A percentile compares a stretch with the other conserved stretches of the same genome.
Evolutionary conservation across 2,113 vertebrate species (phyloP).

Genomic region (Pteruthius melanotis): DNA sequence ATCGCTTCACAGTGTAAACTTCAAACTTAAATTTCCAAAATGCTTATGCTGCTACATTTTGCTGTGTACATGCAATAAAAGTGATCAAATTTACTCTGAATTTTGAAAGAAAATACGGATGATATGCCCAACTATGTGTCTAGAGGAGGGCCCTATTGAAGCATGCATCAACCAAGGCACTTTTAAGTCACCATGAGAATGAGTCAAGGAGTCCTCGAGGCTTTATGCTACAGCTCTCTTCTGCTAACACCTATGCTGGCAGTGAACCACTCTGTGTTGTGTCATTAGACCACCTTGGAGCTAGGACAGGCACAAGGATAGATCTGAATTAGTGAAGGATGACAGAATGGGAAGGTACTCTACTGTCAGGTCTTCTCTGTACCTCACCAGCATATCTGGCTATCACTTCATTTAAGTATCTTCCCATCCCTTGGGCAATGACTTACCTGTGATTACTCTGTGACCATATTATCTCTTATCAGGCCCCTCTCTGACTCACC

Average conservation of each 20-base stretch:
- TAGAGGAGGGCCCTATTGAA: neutral
- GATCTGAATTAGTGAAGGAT: constrained; percentile 4
- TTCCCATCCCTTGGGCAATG: neutral
- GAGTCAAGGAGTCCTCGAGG: neutral
- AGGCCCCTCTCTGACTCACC: constrained; percentile 38
- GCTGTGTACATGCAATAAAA: neutral
- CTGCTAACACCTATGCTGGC: neutral
- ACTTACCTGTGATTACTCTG: constrained; percentile 16
- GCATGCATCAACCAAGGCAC: neutral
- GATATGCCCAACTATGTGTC: neutral
- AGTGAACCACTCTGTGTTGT: neutral
- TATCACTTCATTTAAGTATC: neutral
- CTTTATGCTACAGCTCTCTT: neutral
- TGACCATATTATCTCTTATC: constrained; percentile 42
- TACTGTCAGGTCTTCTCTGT: neutral
- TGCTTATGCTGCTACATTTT: neutral
- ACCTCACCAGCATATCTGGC: neutral
- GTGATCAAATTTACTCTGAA: neutral
- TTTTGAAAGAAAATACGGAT: neutral
- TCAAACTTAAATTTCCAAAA: neutral
- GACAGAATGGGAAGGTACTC: constrained; percentile 4
- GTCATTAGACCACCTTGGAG: constrained; percentile 15
- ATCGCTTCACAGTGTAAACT: neutral
- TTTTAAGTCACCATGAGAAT: neutral
- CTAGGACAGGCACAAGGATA: neutral